Base-by-base conservation (phyloP, 2,113 vertebrate species). In the Oncorhynchus gorbuscha region DNA sequence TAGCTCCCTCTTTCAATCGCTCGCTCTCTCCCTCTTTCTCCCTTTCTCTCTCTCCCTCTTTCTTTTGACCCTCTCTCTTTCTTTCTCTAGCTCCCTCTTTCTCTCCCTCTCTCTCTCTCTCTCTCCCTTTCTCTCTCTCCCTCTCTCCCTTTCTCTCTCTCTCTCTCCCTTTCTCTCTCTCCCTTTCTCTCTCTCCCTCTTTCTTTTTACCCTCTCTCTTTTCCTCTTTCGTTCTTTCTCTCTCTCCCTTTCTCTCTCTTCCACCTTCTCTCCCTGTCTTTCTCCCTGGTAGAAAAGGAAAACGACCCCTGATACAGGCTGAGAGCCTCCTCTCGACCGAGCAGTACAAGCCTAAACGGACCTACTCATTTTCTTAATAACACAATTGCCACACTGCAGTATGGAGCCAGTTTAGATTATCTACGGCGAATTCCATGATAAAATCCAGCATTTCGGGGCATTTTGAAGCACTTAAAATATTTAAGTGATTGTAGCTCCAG, bases 401-500 rank as follows among this genome's bases (percentile, higher is more conserved):
- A 72, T 79, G 79, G 76, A 89, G 85, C 87, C 84, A 86, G 78
- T 81, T 85, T 87, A 68, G 83, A 90, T 89, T 88, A 92, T 90
- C 86, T 83, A 79, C 76, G 79, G 75, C 89, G 87, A 88, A 89
- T 90, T 89, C 86, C 80, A 86, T 80, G 88, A 90, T 92, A 90
- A 86, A 89, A 84, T 86, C 89, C 80, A 77, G 83, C 80, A 85
- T 89, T 89, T 86, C 81, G 75, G 85, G 81, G 79, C 79, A 81
- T 84, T 84, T 89, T 91, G 78, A 89, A 77, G 87, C 86, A 86
- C 88, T 89, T 84, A 89, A 87, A 74, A 75, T 75, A 61, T 79
- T 84, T 89, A 87, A 92, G 89, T 85, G 88, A 84, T 80, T 87
- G 77, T 89, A 86, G 89, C 89, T 90, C 83, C 86, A 82, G 90